Evolutionary conservation across 2,888 invertebrate species (phyloP), one percentile per base, ranked within the genome.

Genomic region (Lumbricus terrestris): DNA sequence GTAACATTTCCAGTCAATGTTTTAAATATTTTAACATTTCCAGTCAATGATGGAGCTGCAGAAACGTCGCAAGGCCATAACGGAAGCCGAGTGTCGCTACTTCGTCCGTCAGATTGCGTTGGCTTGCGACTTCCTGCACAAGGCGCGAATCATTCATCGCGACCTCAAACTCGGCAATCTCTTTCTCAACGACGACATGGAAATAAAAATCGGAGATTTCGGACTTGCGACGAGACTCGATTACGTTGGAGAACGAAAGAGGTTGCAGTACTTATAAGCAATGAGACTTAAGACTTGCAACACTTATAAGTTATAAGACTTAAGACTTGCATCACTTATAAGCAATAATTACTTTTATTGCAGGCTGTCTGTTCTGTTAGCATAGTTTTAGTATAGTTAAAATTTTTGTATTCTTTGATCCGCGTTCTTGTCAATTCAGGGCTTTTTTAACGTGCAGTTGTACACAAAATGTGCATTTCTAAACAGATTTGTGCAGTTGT

Each of bases 131-230:
- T 99, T 99, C 95, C 96, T 99, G 92, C 99, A 99, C 95, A 96
- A 97, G 92, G 96, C 97, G 93, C 96, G 97, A 92, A 98, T 99
- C 92, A 99, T 99, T 93, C 99, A 99, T 95, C 96, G 99, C 89
- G 99, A 99, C 96, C 96, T 99, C 90, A 99, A 99, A 95, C 96
- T 99, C 82, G 99, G 99, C 82, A 99, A 99, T 95, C 96, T 99
- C 88, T 99, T 99, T 95, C 96, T 99, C 82, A 98, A 99, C 92
- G 94, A 95, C 91, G 94, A 95, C 40, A 95, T 95, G 95, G 95
- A 95, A 90, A 92, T 96, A 20, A 99, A 99, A 95, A 98, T 99
- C 92, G 99, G 99, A 90, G 99, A 99, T 95, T 99, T 99, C 95
- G 99, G 99, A 83, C 96, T 99, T 91, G 99, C 99, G 29, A 98